Evolutionary conservation across 2,888 invertebrate genomes (phyloP), one percentile per base, ranked within the genome.

Genomic region (Tineola bisselliella): DNA sequence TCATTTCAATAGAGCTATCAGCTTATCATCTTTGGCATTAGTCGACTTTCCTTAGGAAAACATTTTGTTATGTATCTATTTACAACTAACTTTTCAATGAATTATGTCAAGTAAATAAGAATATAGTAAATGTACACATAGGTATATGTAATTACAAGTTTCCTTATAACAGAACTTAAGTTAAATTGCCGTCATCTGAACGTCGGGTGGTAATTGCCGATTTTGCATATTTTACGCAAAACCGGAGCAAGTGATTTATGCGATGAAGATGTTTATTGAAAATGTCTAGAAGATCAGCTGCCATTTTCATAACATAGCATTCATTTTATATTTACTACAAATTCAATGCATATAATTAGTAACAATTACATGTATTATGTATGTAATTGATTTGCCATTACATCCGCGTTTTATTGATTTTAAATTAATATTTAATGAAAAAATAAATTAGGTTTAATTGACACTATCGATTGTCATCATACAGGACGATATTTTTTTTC

Each of bases 161-260:
- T 54, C 54, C 54, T 54, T 19, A 25, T 25, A 54, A 54, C 54
- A 54, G 54, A 54, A 25, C 54, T 54, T 54, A 48, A 54, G 54
- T 54, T 54, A 18, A 25, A 18, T 25, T 25, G 54, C 54, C 48
- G 25, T 54, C 25, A 10, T 54, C 54, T 54, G 19, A n/a, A 12
- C 54, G n/a, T n/a, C n/a, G 54, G 33, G 58, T 58, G 58, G 58
- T 58, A 58, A 58, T 58, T 58, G 61, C 2, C 52, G 33, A 33
- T 33, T 61, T 61, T 31, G 61, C 61, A 61, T 61, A 61, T 61
- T 61, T 61, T 61, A 52, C 61, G 61, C 44, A 54, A 61, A 60
- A 61, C 52, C 61, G 61, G 60, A 31, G 52, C 31, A 31, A 52
- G 12, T 30, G 31, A 18, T 54, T 52, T 61, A 52, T 38, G 61